Base-by-base conservation (phyloP, 2,797 vertebrate genomes). In the Cirrhinus molitorella region DNA sequence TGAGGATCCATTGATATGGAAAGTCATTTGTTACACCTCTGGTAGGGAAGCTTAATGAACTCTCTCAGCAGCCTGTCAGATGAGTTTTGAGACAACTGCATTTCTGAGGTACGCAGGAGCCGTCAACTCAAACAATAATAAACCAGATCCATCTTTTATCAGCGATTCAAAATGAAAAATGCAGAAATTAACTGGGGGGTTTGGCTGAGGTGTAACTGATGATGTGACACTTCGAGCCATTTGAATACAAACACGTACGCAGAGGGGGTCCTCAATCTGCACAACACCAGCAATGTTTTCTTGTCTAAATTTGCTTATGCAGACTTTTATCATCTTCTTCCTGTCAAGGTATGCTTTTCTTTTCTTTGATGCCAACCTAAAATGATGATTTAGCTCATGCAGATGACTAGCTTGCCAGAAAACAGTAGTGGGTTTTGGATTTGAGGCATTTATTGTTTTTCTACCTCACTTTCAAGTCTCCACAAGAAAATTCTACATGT, bases 61-160 rank as follows among this genome's bases (percentile, higher is more conserved):
- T 67, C 31, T 86, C 79, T 63, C 45, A 68, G 25, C 86, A 89
- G 68, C 59, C 88, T 89, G 57, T 80, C 76, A 91, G 92, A 89
- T 84, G 88, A 88, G 75, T 85, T 77, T 71, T 47, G 21, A 68
- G 7, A 25, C 43, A 19, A 57, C 88, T 34, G 82, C 65, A 80
- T 88, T 90, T 89, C 74, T 87, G 81, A 85, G 40, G 43, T 79
- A 85, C 87, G 92, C 89, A 90, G 63, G 28, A 43, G 34, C 78
- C n/a, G 45, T 81, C 43, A 79, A 47, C 76, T 80, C 31, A 13
- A 88, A 79, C 55, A 65, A 85, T 86, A 84, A 71, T 55, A 86
- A 77, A 80, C 45, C 53, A 55, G 85, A n/a, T 68, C 65, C 65
- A 77, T 77, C 45, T 72, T 81, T 81, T 61, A 76, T 81, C 72